phyloP scores from a whole-genome alignment of 2,888 invertebrate genomes.

The Ornithoptera priamus region DNA sequence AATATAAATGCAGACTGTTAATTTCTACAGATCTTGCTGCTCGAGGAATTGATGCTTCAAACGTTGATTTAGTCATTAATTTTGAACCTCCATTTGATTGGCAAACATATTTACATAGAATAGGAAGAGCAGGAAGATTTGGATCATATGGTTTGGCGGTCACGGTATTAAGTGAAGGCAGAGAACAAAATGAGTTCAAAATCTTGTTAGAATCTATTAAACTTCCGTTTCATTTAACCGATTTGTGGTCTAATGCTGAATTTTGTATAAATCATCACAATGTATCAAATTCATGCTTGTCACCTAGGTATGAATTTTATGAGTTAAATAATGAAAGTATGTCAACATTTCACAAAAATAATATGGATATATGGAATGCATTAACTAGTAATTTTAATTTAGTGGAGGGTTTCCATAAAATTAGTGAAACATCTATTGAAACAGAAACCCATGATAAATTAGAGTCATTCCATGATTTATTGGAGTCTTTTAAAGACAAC shows the following conservation, averaged over 20 bases:
- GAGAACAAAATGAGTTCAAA: conserved; percentile 81
- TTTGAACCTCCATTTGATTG: conserved; percentile 90
- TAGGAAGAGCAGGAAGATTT: conserved; percentile 96
- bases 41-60: conserved; percentile 95
- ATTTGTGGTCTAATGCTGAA: conserved; percentile 52
- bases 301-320: neutral
- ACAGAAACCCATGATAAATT: conserved; percentile 35
- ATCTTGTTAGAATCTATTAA: conserved; percentile 80
- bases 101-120: conserved; percentile 94
- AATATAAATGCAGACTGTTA: conserved; percentile 90
- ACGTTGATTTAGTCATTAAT: conserved; percentile 96
- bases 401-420: conserved; percentile 43
- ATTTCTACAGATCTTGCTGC: conserved; percentile 95
- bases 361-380: conserved; percentile 15
- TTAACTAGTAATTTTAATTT: conserved; percentile 24
- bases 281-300: conserved; percentile 1
- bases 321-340: neutral
- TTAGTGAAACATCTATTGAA: conserved; percentile 44
- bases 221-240: conserved; percentile 49
- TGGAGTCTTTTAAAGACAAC: conserved; percentile 45
- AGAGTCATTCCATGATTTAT: conserved; percentile 52
- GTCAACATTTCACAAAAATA: neutral
- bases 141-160: conserved; percentile 92
- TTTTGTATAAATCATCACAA: conserved; percentile 32
- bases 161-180: conserved; percentile 84